Evolutionary conservation across 1,140 invertebrate species (phyloP), one percentile per base, ranked within the genome.

Genomic region (Argopecten irradians): DNA sequence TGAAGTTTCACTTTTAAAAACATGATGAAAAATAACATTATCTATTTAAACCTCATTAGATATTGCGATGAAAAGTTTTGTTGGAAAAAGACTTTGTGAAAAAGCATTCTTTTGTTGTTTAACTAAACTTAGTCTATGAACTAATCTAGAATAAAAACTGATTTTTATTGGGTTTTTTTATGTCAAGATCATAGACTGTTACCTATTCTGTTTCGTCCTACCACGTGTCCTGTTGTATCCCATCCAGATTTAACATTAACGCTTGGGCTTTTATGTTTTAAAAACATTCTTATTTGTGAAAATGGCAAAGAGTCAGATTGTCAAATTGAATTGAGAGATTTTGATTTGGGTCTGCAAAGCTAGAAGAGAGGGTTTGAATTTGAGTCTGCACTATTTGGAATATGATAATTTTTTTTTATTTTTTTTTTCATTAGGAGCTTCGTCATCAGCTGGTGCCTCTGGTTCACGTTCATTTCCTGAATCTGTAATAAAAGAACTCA

Each of bases 391-490:
- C 13, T 22, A 71, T 82, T 35, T 46, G 39, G 86, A 22, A 43
- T 11, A n/a, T n/a, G n/a, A n/a, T n/a, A n/a, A n/a, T n/a, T n/a
- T n/a, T n/a, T n/a, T n/a, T 36, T 34, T 13, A 39, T 39, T 39
- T 8, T 39, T 39, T 71, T 28, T 71, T 71, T 71, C 55, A 71
- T 5, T 28, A 13, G 22, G 41, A 34, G 19, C 87, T 34, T 39
- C 88, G 2, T 43, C 82, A 19, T 84, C 71, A 32, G 35, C 89
- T 13, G 32, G 84, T 0, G 71, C 88, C 2, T 34, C 90, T 32
- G 43, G 83, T 2, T 55, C 91, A 34, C 86, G 86, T 32, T n/a
- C 90, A 87, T 95, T 94, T 88, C 92, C 93, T 14, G 94, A 95
- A 88, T 83, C 87, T 34, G 88, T 91, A 22, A 92, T 95, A 28